A percentile compares a stretch with the other conserved stretches of the same genome.
phyloP scores from a whole-genome alignment of 2,888 invertebrate species.

The Drosophila anomalipes region DNA sequence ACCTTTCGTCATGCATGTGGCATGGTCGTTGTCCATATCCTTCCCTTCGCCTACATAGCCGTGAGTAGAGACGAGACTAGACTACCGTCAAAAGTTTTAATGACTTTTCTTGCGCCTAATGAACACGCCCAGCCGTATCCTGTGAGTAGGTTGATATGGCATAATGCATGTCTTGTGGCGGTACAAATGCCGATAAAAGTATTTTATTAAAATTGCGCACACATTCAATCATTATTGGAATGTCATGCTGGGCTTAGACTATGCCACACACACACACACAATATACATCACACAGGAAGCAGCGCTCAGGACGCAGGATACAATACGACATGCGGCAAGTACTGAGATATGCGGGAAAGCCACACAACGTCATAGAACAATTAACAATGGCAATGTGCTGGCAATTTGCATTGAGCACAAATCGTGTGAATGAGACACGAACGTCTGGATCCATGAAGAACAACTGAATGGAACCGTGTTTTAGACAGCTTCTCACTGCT shows the following conservation, averaged over 20 bases:
- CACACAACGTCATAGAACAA: slow-evolving; percentile 41
- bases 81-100: slow-evolving; percentile 71
- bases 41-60: background rate
- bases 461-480: background rate
- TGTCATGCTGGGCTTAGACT: slow-evolving; percentile 62
- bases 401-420: slow-evolving; percentile 48
- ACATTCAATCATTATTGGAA: slow-evolving; percentile 81
- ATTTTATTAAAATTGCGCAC: slow-evolving; percentile 81
- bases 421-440: background rate
- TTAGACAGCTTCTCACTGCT: background rate
- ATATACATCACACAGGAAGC: background rate
- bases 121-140: slow-evolving; percentile 38
- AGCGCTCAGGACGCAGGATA: slow-evolving; percentile 26
- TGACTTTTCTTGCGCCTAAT: slow-evolving; percentile 73
- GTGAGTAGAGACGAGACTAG: background rate
- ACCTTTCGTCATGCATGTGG: slow-evolving; percentile 58
- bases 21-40: slow-evolving; percentile 3
- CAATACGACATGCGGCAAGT: slow-evolving; percentile 38
- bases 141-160: slow-evolving; percentile 12
- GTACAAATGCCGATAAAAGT: slow-evolving; percentile 80
- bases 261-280: slow-evolving; percentile 14
- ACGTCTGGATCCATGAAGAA: background rate
- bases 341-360: slow-evolving; percentile 38
- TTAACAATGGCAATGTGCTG: slow-evolving; percentile 45
- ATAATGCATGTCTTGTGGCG: slow-evolving; percentile 58